Evolutionary conservation across 2,888 invertebrate genomes (phyloP), one percentile per base, ranked within the genome.

Genomic region (Cactoblastis cactorum): DNA sequence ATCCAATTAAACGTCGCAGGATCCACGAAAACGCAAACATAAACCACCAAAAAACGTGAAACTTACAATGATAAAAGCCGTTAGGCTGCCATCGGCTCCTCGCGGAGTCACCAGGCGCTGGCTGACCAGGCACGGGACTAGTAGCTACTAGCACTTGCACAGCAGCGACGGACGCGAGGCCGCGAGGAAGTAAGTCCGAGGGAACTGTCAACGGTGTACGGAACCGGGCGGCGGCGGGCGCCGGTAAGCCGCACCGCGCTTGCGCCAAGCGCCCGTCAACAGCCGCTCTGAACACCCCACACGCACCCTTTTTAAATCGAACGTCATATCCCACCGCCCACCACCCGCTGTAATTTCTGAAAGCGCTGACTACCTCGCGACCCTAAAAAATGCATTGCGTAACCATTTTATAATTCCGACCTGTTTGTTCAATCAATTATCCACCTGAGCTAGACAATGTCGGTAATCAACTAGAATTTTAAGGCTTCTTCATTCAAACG

Each of bases 161-260:
- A 78, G 77, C 70, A 77, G 74, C 80, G 82, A 77, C 78, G 79
- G 75, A 86, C 85, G 79, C 88, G 84, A 83, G 75, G 74, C 77
- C 72, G 83, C 82, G 84, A 85, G 91, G 90, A 90, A 87, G 83
- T 85, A 82, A 80, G 83, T 81, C 83, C 83, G 80, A 84, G 86
- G 83, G 90, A 90, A 91, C 92, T 92, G 92, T 92, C 91, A 91
- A 89, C 90, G 91, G 88, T 28, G 28, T 85, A 87, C 91, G 91
- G 91, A 91, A 86, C 80, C 86, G 91, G 91, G 90, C 91, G 84
- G 83, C 82, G 83, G 79, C 65, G 58, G 60, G 81, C 69, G 67
- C 67, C 64, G 61, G 77, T 74, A 56, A 19, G 58, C 62, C 70
- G 63, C 67, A 74, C 63, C 59, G 81, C 90, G 90, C 90, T 84